These are phyloP conservation scores for Presbytis comata DNA, from an alignment of 2,797 vertebrate genomes.

Conservation along the genomic window DNA sequence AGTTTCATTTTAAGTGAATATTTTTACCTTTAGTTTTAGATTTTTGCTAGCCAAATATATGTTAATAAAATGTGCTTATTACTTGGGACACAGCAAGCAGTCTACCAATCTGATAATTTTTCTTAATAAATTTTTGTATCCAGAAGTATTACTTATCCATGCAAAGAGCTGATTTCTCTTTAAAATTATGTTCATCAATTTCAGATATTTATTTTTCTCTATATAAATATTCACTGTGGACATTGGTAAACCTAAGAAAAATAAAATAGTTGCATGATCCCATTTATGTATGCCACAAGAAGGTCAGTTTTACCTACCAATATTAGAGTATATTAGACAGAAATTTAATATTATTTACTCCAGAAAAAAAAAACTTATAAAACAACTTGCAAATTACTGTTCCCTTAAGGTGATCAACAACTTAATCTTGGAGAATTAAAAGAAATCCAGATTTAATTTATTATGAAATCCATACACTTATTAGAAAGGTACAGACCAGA, in stretches of 20 bases:
- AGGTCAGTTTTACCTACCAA: background rate
- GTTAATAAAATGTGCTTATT: slow-evolving; percentile 4
- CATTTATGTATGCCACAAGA: background rate
- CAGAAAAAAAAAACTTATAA: background rate
- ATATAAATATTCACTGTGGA: background rate
- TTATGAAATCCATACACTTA: slow-evolving; percentile 32
- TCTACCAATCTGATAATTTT: background rate
- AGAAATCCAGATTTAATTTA: slow-evolving; percentile 22
- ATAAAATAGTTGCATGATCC: background rate
- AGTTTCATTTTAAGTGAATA: slow-evolving; percentile 32
- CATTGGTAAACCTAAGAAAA: background rate
- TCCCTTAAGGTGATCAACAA: background rate
- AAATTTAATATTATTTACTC: slow-evolving; percentile 44
- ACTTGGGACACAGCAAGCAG: background rate
- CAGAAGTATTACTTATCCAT: slow-evolving; percentile 13
- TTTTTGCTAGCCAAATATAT: background rate
- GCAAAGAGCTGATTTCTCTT: slow-evolving; percentile 10
- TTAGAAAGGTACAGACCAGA: background rate
- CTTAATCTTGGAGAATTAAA: slow-evolving; percentile 44
- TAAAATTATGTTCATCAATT: background rate
- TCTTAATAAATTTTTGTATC: background rate
- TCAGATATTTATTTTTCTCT: slow-evolving; percentile 8
- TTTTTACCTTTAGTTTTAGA: slow-evolving; percentile 21
- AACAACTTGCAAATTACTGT: background rate
- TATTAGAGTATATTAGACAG: background rate